These are phyloP conservation scores for Muscicapa adusta DNA, from an alignment of 2,113 vertebrate genomes.

Conservation along the genomic window DNA sequence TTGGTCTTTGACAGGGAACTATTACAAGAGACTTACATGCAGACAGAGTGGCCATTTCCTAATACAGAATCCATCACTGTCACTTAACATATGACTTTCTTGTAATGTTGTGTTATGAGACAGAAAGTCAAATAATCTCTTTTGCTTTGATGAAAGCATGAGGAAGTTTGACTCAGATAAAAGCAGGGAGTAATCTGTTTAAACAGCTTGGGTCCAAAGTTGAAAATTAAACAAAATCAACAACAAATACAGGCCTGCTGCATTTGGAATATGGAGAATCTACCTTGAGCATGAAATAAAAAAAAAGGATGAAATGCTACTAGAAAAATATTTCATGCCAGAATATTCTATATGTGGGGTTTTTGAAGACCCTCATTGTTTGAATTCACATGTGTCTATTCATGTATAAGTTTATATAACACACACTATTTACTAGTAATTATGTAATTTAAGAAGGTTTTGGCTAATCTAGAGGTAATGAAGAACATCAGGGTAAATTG, in stretches of 20 bases:
- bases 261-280: background rate
- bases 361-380: background rate
- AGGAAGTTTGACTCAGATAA: slow-evolving; percentile 50
- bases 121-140: slow-evolving; percentile 46
- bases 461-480: background rate
- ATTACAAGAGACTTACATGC: background rate
- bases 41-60: background rate
- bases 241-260: background rate
- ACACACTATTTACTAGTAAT: background rate
- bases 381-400: background rate
- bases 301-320: background rate
- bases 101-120: slow-evolving; percentile 18
- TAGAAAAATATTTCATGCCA: background rate
- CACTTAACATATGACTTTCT: background rate
- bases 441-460: background rate
- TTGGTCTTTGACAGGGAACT: background rate
- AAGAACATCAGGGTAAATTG: background rate
- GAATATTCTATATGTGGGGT: background rate
- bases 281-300: background rate
- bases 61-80: background rate
- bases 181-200: slow-evolving; percentile 55
- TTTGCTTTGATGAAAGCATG: slow-evolving; percentile 45
- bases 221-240: slow-evolving; percentile 54
- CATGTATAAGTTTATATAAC: background rate
- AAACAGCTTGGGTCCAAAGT: slow-evolving; percentile 54